A percentile compares a stretch with the other conserved stretches of the same genome.
Conservation (phyloP, 2,797 vertebrate species). For the Hoplostethus mediterraneus region DNA sequence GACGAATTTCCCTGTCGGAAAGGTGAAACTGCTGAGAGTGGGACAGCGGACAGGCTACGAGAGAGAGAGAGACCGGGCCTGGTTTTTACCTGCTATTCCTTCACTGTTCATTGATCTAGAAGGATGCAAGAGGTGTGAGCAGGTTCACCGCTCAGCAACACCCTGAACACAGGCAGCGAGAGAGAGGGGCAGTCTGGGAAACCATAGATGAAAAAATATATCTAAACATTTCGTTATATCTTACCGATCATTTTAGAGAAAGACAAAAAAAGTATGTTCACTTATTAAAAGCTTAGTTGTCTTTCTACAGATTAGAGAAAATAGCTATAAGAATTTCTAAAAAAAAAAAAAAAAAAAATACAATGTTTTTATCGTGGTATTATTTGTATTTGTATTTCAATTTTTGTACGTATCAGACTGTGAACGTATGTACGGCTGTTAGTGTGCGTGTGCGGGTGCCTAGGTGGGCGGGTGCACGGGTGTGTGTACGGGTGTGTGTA, state of each 20-base stretch:
- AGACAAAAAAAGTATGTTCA: slow-evolving; percentile 73
- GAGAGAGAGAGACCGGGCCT: slow-evolving; percentile 25
- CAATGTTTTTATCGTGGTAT: slow-evolving; percentile 84
- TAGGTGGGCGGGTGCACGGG: not conserved
- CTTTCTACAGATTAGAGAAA: slow-evolving; percentile 83
- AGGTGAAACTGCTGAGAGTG: slow-evolving; percentile 4
- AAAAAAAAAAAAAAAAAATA: slow-evolving; percentile 56
- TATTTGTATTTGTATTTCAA: slow-evolving; percentile 83
- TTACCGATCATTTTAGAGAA: slow-evolving; percentile 77
- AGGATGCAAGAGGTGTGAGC: slow-evolving; percentile 27
- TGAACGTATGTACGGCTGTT: slow-evolving; percentile 67
- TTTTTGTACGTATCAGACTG: slow-evolving; percentile 83
- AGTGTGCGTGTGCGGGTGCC: slow-evolving; percentile 27
- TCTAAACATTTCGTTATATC: slow-evolving; percentile 76
- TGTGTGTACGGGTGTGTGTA: slow-evolving; percentile 33
- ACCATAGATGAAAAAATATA: slow-evolving; percentile 55
- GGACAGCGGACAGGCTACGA: not conserved
- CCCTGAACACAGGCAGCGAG: slow-evolving; percentile 67
- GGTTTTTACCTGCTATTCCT: slow-evolving; percentile 43
- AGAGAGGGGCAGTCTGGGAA: slow-evolving; percentile 50
- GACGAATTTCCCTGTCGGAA: too few relatives aligned
- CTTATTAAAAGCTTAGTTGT: slow-evolving; percentile 77
- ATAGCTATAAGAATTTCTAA: slow-evolving; percentile 81
- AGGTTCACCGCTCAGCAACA: slow-evolving; percentile 32
- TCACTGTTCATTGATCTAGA: slow-evolving; percentile 26